Evolutionary conservation across 2,113 vertebrate genomes (phyloP).

Genomic region (Heterocephalus glaber): DNA sequence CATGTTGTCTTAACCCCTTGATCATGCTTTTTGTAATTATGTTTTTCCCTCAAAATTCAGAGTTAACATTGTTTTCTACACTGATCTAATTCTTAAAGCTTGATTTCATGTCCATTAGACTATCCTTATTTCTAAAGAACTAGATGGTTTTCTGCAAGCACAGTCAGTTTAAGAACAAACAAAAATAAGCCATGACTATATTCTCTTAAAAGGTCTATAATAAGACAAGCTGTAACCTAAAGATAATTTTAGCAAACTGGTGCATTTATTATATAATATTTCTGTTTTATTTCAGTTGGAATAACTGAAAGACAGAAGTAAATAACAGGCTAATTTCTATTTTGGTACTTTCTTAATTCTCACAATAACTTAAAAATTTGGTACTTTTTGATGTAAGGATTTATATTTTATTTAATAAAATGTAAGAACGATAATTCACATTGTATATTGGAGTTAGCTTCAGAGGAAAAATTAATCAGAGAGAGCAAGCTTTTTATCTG

Average conservation of each 20-base stretch:
- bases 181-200: background rate
- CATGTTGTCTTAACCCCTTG: background rate
- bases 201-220: background rate
- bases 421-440: background rate
- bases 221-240: background rate
- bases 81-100: background rate
- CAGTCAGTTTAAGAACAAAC: background rate
- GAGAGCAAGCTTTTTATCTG: background rate
- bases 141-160: background rate
- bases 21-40: background rate
- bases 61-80: background rate
- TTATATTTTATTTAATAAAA: slow-evolving; percentile 26
- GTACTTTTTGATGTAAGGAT: background rate
- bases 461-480: background rate
- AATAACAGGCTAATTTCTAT: background rate
- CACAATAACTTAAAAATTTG: slow-evolving; percentile 6
- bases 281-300: slow-evolving; percentile 26
- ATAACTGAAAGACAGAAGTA: slow-evolving; percentile 18
- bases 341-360: background rate
- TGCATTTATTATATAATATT: background rate
- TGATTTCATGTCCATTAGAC: background rate
- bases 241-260: background rate
- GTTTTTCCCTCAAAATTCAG: background rate
- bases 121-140: background rate
- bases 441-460: background rate